Evolutionary conservation across 2,888 invertebrate genomes (phyloP).

Genomic region (Chrysina gloriosa): DNA sequence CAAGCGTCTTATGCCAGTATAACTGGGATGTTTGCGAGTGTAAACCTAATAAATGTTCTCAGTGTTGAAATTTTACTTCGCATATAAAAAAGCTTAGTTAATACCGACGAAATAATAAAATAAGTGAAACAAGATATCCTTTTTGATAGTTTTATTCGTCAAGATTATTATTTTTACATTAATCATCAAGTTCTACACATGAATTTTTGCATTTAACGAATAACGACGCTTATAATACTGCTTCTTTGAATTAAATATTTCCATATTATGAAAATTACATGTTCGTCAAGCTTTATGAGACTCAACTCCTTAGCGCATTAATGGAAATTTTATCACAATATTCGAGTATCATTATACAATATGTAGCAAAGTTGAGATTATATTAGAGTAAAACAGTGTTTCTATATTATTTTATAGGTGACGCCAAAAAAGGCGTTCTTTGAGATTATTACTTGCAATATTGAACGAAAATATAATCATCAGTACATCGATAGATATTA

Average conservation of each 20-base stretch:
- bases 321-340: slow-evolving; percentile 60
- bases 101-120: not conserved
- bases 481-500: slow-evolving; percentile 1
- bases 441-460: slow-evolving; percentile 24
- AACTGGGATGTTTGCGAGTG: not conserved
- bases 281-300: slow-evolving; percentile 31
- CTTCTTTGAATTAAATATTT: slow-evolving; percentile 16
- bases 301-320: slow-evolving; percentile 47
- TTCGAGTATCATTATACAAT: slow-evolving; percentile 60
- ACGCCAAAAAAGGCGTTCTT: slow-evolving; percentile 40
- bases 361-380: slow-evolving; percentile 54
- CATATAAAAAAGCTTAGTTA: too few species aligned
- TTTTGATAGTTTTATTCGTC: slow-evolving; percentile 14
- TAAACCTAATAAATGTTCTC: not conserved
- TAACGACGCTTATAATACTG: slow-evolving; percentile 31
- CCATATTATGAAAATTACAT: slow-evolving; percentile 18
- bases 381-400: slow-evolving; percentile 35
- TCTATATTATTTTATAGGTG: slow-evolving; percentile 40
- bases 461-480: not conserved
- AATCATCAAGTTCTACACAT: slow-evolving; percentile 14
- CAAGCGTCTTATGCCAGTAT: not conserved
- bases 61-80: too few species aligned
- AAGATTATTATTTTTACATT: slow-evolving; percentile 28
- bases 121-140: slow-evolving; percentile 5
- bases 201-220: slow-evolving; percentile 11